Conservation (phyloP, 1,140 invertebrate species). For the Dreissena rostriformis region DNA sequence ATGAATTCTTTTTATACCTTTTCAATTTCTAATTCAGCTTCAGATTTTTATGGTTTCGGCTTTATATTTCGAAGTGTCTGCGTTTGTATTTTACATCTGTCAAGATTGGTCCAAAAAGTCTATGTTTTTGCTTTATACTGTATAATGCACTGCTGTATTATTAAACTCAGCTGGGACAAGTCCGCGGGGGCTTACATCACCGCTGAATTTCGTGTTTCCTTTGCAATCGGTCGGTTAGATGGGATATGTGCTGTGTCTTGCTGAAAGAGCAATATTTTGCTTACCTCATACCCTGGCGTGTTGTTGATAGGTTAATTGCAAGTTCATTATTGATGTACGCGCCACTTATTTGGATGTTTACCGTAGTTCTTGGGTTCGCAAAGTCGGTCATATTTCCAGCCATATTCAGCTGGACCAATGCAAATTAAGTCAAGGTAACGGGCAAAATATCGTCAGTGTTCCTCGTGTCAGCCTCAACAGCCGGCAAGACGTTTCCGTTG, state of each 20-base stretch:
- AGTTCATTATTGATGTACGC: background rate
- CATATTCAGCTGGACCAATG: constrained; percentile 42
- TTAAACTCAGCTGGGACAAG: no score
- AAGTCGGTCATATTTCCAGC: constrained; percentile 46
- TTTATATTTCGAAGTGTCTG: no score
- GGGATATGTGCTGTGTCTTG: constrained; percentile 31
- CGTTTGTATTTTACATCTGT: no score
- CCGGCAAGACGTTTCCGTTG: background rate
- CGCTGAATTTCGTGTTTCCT: constrained; percentile 26
- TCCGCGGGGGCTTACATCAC: constrained; percentile 37
- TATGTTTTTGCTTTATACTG: no score
- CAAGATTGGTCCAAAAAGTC: no score
- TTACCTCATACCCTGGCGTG: constrained; percentile 8
- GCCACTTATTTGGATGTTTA: constrained; percentile 44
- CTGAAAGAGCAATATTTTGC: constrained; percentile 5
- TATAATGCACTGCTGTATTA: no score
- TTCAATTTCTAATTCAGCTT: no score
- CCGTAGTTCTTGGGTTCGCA: constrained; percentile 30
- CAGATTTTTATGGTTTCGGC: no score
- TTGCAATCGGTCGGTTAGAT: constrained; percentile 38
- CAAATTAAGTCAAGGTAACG: constrained; percentile 21
- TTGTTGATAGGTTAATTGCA: background rate
- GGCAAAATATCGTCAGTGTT: constrained; percentile 32
- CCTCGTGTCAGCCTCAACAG: constrained; percentile 15
- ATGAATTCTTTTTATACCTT: no score